A percentile compares a stretch with the other conserved stretches of the same genome.
phyloP scores from a whole-genome alignment of 2,113 vertebrate genomes.

The Brachirus orientalis region DNA sequence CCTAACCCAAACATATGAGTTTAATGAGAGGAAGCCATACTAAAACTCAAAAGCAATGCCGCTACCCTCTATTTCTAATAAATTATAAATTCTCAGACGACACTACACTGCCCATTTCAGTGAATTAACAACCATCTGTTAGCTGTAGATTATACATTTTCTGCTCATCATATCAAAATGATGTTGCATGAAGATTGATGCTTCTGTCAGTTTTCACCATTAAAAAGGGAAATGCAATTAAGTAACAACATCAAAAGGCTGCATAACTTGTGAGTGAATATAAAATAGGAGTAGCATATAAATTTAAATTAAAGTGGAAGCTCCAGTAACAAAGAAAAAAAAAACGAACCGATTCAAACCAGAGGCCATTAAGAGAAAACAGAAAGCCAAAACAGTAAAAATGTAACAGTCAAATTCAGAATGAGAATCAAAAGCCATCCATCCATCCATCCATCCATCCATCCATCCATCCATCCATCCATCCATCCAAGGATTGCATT shows the following conservation, averaged over 20 bases:
- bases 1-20: conserved; percentile 6
- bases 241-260: neutral
- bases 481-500: too few species aligned
- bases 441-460: too few species aligned
- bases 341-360: too few species aligned
- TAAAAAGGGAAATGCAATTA: conserved; percentile 13
- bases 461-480: too few species aligned
- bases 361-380: too few species aligned
- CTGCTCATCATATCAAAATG: conserved; percentile 24
- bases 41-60: neutral
- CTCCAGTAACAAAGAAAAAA: neutral
- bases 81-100: conserved; percentile 15
- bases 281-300: neutral
- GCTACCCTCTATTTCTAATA: conserved; percentile 14
- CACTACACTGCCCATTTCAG: neutral
- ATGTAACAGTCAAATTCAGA: too few species aligned
- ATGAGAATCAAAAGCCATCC: too few species aligned
- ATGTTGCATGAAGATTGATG: conserved; percentile 25
- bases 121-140: conserved; percentile 53
- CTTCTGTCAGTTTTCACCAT: neutral
- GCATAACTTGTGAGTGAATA: neutral
- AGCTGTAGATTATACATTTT: conserved; percentile 28
- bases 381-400: too few species aligned
- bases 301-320: neutral
- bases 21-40: conserved; percentile 15